Conservation (phyloP, 1,140 invertebrate species). For the Tenebrio molitor region DNA sequence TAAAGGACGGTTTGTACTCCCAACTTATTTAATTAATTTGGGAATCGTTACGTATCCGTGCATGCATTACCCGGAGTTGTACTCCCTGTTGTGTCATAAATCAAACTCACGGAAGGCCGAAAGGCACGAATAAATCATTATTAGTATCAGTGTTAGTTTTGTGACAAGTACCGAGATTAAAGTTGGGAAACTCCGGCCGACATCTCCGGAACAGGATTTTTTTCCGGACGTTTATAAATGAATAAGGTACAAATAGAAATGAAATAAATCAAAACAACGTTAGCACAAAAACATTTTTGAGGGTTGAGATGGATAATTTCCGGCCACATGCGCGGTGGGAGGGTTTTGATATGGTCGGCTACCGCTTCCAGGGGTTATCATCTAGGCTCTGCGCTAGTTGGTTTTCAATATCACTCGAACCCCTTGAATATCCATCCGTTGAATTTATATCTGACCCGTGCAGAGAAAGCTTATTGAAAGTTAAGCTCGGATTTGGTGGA, state of each 20-base stretch:
- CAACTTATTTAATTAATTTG: too few relatives aligned
- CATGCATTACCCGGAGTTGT: too few relatives aligned
- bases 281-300: background rate
- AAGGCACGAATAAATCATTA: too few relatives aligned
- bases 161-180: too few relatives aligned
- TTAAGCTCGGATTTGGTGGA: conserved; percentile 18
- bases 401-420: conserved; percentile 35
- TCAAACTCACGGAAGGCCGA: too few relatives aligned
- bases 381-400: conserved; percentile 7
- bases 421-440: conserved; percentile 24
- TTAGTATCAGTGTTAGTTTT: too few relatives aligned
- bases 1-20: too few relatives aligned
- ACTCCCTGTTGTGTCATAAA: too few relatives aligned
- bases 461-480: conserved; percentile 34
- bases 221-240: conserved; percentile 23
- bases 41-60: too few relatives aligned
- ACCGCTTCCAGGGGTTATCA: conserved; percentile 19
- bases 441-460: conserved; percentile 35
- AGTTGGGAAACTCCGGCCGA: too few relatives aligned
- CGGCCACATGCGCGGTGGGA: conserved; percentile 12
- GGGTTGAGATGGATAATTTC: conserved; percentile 37
- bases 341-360: background rate
- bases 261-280: conserved; percentile 15
- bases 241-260: conserved; percentile 22
- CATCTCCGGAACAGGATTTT: conserved; percentile 23